Percentiles rank a stretch among this genome's conserved stretches.
These are phyloP conservation scores for Oophaga sylvatica DNA, from an alignment of 2,797 vertebrate species.

Conservation along the genomic window DNA sequence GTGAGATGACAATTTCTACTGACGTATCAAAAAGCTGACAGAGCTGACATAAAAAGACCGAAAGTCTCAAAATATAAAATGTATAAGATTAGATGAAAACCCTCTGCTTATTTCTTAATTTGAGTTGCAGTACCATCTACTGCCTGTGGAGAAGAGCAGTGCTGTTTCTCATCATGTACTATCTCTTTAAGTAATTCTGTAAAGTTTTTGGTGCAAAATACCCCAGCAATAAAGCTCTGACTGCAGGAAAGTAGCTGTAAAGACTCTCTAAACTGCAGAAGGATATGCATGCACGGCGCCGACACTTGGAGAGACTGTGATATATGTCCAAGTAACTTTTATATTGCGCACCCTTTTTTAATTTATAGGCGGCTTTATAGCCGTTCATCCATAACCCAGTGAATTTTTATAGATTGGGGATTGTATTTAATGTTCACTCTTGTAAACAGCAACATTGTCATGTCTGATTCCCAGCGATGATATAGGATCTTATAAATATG, in stretches of 20 bases:
- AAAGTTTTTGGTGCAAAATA: not conserved
- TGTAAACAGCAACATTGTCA: constrained; percentile 48
- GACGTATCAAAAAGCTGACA: no score
- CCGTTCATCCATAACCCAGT: constrained; percentile 28
- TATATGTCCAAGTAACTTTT: constrained; percentile 6
- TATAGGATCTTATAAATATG: constrained; percentile 52
- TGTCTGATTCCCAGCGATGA: constrained; percentile 42
- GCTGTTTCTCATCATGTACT: not conserved
- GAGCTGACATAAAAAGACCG: no score
- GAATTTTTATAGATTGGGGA: constrained; percentile 40
- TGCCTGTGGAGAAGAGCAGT: not conserved
- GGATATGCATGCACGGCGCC: not conserved
- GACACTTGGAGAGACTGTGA: not conserved
- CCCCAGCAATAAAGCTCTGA: not conserved
- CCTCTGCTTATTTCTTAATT: no score
- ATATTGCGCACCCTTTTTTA: constrained; percentile 17
- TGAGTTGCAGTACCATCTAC: not conserved
- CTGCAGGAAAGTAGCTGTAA: not conserved
- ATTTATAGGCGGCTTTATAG: constrained; percentile 31
- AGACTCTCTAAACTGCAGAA: not conserved
- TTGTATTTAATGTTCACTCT: constrained; percentile 43
- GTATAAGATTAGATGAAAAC: no score
- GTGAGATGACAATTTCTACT: no score
- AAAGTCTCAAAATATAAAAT: no score
- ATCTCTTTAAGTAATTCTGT: not conserved